These are phyloP conservation scores for Seriola rivoliana DNA, from an alignment of 2,113 vertebrate genomes.

Conservation along the genomic window DNA sequence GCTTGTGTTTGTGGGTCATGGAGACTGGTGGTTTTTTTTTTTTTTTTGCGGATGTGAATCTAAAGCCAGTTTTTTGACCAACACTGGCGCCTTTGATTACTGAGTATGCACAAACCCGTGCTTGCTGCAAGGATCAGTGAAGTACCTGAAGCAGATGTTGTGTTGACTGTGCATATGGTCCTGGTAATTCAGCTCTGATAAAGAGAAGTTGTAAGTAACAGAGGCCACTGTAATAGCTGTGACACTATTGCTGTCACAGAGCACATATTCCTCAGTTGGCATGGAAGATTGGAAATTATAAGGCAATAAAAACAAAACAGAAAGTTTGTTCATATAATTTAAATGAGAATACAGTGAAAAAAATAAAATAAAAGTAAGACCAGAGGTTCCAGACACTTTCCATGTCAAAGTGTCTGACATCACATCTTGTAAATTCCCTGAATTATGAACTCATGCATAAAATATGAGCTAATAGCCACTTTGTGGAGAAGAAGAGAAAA, in stretches of 20 bases:
- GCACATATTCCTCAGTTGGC: neutral
- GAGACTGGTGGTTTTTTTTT: neutral
- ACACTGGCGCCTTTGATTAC: neutral
- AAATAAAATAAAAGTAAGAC: no score
- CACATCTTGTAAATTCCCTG: neutral
- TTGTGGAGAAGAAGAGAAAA: neutral
- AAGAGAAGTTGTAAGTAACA: neutral
- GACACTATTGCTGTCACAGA: neutral
- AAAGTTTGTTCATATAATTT: neutral
- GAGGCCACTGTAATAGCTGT: neutral
- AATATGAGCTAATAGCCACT: neutral
- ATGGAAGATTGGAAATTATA: neutral
- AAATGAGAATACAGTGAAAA: neutral
- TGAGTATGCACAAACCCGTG: neutral
- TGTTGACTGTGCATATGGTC: neutral
- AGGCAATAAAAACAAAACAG: neutral
- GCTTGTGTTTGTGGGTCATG: conserved; percentile 28
- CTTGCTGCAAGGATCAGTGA: neutral
- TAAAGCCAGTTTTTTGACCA: conserved; percentile 1
- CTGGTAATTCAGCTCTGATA: conserved; percentile 3
- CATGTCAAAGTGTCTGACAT: neutral
- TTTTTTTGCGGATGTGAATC: neutral
- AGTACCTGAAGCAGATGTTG: neutral
- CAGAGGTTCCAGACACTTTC: neutral
- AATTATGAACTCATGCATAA: neutral